Evolutionary conservation across 1,140 invertebrate species (phyloP).

Genomic region (Eumeta japonica): DNA sequence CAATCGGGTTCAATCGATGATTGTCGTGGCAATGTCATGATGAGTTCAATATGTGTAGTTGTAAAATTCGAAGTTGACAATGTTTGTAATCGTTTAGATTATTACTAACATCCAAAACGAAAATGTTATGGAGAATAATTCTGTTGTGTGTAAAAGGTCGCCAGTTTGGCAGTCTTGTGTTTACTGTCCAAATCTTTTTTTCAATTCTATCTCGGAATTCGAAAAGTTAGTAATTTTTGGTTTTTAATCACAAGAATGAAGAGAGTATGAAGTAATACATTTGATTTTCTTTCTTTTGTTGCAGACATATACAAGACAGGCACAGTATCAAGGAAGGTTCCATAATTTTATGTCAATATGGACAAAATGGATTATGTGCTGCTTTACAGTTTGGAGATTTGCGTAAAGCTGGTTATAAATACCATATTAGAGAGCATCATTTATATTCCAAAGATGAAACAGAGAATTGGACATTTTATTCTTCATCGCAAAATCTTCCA

Average conservation of each 20-base stretch:
- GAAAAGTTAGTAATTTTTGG: conserved; percentile 43
- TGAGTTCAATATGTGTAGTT: too few relatives aligned
- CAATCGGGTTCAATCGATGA: too few relatives aligned
- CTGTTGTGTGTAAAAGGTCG: conserved; percentile 26
- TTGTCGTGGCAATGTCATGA: too few relatives aligned
- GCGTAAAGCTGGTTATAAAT: conserved; percentile 84
- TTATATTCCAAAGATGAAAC: conserved; percentile 60
- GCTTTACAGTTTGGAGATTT: conserved; percentile 86
- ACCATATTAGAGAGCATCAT: conserved; percentile 81
- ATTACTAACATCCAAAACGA: too few relatives aligned
- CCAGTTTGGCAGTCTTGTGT: conserved; percentile 58
- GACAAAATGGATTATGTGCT: conserved; percentile 82
- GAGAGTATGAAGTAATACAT: background rate
- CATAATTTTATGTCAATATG: conserved; percentile 86
- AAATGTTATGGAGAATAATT: conserved; percentile 52
- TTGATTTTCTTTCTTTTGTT: conserved; percentile 14
- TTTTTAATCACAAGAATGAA: background rate
- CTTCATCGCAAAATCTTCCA: conserved; percentile 89
- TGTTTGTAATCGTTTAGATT: too few relatives aligned
- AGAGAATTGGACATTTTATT: conserved; percentile 74
- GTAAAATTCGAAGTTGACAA: conserved; percentile 5
- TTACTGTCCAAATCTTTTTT: conserved; percentile 59
- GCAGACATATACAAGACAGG: conserved; percentile 75
- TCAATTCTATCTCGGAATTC: conserved; percentile 53
- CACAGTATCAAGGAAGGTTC: conserved; percentile 88